Base-by-base conservation (phyloP, 2,113 vertebrate species). In the Chroicocephalus ridibundus region DNA sequence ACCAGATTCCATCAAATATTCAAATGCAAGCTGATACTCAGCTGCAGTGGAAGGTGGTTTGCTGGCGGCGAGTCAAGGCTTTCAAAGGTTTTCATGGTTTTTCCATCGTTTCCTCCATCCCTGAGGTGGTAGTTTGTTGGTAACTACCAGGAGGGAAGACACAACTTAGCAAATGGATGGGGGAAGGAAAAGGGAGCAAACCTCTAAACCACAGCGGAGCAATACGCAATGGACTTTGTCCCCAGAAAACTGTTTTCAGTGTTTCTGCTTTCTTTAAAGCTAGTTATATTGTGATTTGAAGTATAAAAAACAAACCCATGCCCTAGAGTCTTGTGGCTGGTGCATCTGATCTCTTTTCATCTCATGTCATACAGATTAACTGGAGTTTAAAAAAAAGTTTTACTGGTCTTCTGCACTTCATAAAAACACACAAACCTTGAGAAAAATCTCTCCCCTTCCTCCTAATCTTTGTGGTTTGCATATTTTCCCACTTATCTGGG, bases 331-430 rank as follows among this genome's bases (percentile, higher is more conserved):
- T 10, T 82, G 49, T 82, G 80, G 58, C 66, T 92, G 47, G 21
- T 80, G 64, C 77, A 62, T 92, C 95, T 92, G 19, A 46, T 72
- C 54, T 93, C 57, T 96, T 94, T 93, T 93, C 64, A 74, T 95
- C 52, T 94, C 44, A 64, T 17, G 40, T 92, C 78, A 78, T 78
- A 81, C 21, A 70, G 49, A 72, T 71, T 83, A 96, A 93, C 58
- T 95, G 10, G n/a, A 77, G 90, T 51, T 94, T 94, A 90, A 97
- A 95, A 71, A 75, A 55, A 89, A 96, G 15, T 94, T 96, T 95
- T 93, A 91, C 77, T 90, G 52, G 20, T 64, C 42, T 85, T 97
- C 68, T 93, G 4, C 64, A 66, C 65, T 66, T 91, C 32, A 34
- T 65, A 46, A 74, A 89, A 76, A 15, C 44, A 76, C 40, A 54